Percentiles rank a stretch among this genome's conserved stretches.
phyloP scores from a whole-genome alignment of 2,113 vertebrate genomes.

The Dipodomys stephensi region DNA sequence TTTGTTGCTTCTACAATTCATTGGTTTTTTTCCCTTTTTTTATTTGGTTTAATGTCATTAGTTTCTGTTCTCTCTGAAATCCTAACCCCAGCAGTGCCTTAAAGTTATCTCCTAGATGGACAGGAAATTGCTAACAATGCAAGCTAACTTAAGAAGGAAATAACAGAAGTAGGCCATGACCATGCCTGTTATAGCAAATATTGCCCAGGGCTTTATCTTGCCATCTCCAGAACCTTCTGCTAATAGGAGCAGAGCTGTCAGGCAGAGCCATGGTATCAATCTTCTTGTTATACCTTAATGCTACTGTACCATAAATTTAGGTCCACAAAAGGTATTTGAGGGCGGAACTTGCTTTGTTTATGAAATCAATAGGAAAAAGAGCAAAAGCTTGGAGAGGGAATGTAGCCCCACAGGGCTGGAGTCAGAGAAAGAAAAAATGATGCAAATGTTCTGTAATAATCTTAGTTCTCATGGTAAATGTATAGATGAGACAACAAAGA shows the following conservation, averaged over 20 bases:
- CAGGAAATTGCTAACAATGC: slow-evolving; percentile 56
- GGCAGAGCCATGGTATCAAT: background rate
- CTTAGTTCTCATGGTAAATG: background rate
- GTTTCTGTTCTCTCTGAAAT: background rate
- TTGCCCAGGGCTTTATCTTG: slow-evolving; percentile 43
- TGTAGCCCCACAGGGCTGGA: background rate
- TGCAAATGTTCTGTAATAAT: background rate
- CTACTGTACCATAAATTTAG: background rate
- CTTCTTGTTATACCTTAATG: slow-evolving; percentile 46
- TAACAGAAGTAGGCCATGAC: slow-evolving; percentile 60
- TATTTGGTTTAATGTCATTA: background rate
- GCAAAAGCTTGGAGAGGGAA: background rate
- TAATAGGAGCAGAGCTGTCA: slow-evolving; percentile 62
- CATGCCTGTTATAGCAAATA: background rate
- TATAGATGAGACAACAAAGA: background rate
- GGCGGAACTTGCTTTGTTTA: background rate
- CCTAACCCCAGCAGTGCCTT: background rate
- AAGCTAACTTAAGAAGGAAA: slow-evolving; percentile 58
- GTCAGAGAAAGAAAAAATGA: background rate
- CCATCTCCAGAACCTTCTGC: slow-evolving; percentile 42
- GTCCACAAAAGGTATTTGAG: background rate
- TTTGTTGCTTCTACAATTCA: background rate
- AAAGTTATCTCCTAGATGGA: background rate
- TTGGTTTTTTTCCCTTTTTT: background rate
- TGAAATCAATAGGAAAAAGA: background rate